These are phyloP conservation scores for Ctenochaetus hawaiiensis DNA, from an alignment of 2,797 vertebrate genomes.

Conservation along the genomic window DNA sequence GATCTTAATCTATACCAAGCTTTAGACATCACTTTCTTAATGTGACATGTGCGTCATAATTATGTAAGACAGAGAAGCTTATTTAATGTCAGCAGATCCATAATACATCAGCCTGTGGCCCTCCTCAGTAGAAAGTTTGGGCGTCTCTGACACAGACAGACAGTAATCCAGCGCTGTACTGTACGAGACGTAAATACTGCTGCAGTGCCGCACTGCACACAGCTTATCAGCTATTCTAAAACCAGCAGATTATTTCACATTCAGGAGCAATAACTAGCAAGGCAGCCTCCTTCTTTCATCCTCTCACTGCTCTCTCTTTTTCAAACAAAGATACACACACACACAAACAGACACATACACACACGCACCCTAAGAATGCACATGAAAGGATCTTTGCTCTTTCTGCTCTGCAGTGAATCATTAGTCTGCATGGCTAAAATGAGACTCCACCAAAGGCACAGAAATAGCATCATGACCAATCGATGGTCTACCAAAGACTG, in stretches of 20 bases:
- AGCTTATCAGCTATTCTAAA: conserved; percentile 58
- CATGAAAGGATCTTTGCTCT: conserved; percentile 60
- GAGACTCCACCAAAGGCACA: conserved; percentile 64
- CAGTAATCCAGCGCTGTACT: conserved; percentile 45
- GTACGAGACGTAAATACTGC: conserved; percentile 41
- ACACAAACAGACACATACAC: conserved; percentile 32
- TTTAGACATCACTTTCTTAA: conserved; percentile 41
- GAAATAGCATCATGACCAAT: conserved; percentile 76
- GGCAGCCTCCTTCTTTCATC: conserved; percentile 34
- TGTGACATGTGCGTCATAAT: conserved; percentile 23
- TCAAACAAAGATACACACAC: conserved; percentile 53
- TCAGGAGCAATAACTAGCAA: conserved; percentile 53
- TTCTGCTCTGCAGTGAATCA: conserved; percentile 65
- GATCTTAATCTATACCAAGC: conserved; percentile 27
- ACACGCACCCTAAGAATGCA: conserved; percentile 39
- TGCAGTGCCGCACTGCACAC: conserved; percentile 73
- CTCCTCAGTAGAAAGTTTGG: conserved; percentile 28
- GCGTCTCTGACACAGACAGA: conserved; percentile 35
- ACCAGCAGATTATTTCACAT: conserved; percentile 72
- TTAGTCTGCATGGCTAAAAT: conserved; percentile 74
- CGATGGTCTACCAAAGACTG: conserved; percentile 61
- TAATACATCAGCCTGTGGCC: conserved; percentile 19
- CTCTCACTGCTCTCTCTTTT: conserved; percentile 34
- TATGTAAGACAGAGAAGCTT: conserved; percentile 21
- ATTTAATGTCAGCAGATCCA: conserved; percentile 34